Percentiles rank a stretch among this genome's conserved stretches.
phyloP scores from a whole-genome alignment of 2,797 vertebrate species.

The Pseudopleuronectes americanus region DNA sequence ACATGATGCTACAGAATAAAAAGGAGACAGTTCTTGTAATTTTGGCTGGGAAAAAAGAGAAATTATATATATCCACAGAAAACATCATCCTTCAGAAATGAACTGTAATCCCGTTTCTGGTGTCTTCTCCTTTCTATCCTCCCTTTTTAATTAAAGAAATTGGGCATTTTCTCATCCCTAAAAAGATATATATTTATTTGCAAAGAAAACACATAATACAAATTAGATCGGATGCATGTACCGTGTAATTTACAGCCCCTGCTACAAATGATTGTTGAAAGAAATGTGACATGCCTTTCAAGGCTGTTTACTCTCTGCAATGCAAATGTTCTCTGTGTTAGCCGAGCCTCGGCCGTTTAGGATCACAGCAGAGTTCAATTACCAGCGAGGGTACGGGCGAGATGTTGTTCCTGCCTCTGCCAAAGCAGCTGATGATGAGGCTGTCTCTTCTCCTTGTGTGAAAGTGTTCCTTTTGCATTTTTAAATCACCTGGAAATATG shows the following conservation, averaged over 20 bases:
- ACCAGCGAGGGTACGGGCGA: constrained; percentile 55
- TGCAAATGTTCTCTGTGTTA: constrained; percentile 51
- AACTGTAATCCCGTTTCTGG: constrained; percentile 19
- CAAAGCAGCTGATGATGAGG: constrained; percentile 59
- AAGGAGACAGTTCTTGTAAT: constrained; percentile 7
- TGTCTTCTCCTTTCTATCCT: neutral
- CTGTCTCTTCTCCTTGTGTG: constrained; percentile 30
- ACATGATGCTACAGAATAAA: neutral
- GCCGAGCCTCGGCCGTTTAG: constrained; percentile 55
- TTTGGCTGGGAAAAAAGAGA: constrained; percentile 18
- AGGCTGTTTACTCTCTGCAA: constrained; percentile 44
- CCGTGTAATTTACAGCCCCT: constrained; percentile 16
- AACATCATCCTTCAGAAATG: constrained; percentile 17
- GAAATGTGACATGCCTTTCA: constrained; percentile 22
- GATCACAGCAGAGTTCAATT: constrained; percentile 68
- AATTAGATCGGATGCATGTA: constrained; percentile 3
- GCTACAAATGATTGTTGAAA: constrained; percentile 29
- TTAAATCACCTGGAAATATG: constrained; percentile 63
- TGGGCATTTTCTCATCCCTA: neutral
- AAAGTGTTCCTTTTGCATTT: constrained; percentile 64
- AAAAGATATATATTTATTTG: no score
- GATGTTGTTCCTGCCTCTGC: constrained; percentile 55
- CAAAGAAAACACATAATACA: neutral
- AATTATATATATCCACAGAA: constrained; percentile 24
- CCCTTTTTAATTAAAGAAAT: constrained; percentile 27